Evolutionary conservation across 2,888 invertebrate genomes (phyloP).

Genomic region (Phortica magna): DNA sequence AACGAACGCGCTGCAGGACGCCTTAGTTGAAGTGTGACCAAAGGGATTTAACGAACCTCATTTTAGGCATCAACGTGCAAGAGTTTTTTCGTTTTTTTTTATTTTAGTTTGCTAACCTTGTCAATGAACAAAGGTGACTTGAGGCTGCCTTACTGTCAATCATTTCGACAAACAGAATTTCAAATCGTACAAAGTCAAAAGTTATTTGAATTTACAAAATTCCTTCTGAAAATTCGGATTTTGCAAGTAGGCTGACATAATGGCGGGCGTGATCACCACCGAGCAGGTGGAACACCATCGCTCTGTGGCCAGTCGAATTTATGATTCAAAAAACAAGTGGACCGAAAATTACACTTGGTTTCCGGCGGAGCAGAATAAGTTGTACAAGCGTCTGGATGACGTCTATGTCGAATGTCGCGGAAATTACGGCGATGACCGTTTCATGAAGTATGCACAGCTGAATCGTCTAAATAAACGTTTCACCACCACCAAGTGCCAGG

Average conservation of each 20-base stretch:
- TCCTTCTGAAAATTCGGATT: too few relatives aligned
- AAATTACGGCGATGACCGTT: conserved; percentile 10
- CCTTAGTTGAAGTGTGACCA: neutral
- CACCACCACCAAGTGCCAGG: conserved; percentile 1
- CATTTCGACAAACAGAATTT: neutral
- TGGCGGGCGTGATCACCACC: neutral
- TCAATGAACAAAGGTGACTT: too few relatives aligned
- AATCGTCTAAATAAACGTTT: conserved; percentile 25
- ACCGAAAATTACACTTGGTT: neutral
- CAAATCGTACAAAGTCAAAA: neutral
- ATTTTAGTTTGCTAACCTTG: too few relatives aligned
- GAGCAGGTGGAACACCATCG: neutral
- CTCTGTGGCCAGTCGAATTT: neutral
- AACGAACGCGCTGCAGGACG: neutral
- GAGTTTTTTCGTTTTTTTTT: neutral
- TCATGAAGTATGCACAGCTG: neutral
- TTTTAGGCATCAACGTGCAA: neutral
- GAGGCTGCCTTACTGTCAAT: neutral
- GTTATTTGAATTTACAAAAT: neutral
- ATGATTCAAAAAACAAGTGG: conserved; percentile 23
- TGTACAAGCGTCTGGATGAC: neutral
- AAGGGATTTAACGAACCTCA: neutral
- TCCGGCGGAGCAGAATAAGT: neutral
- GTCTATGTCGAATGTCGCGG: conserved; percentile 15
- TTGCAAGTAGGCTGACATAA: neutral